These are phyloP conservation scores for Prionchulus punctatus DNA, from an alignment of 2,888 invertebrate genomes.

Conservation along the genomic window DNA sequence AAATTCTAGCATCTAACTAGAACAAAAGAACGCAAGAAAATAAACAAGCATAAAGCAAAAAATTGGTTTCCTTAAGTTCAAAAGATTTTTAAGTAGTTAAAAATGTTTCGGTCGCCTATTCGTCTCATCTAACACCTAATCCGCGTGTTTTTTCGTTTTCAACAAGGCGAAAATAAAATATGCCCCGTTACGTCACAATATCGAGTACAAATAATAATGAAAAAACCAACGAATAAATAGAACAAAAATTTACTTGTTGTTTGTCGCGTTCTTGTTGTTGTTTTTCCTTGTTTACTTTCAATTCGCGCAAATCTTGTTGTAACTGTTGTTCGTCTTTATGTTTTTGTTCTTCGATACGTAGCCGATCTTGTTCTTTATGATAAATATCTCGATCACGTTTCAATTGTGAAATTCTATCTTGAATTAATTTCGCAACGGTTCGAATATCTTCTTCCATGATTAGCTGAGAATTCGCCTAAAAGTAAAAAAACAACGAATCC, in stretches of 20 bases:
- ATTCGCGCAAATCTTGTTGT: constrained; percentile 20
- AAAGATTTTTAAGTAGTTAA: too few relatives aligned
- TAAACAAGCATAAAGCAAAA: too few relatives aligned
- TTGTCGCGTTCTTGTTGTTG: constrained; percentile 16
- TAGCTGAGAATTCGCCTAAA: constrained; percentile 66
- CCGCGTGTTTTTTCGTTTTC: too few relatives aligned
- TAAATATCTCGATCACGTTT: constrained; percentile 46
- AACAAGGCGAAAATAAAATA: too few relatives aligned
- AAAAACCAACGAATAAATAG: not conserved
- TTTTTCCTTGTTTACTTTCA: constrained; percentile 32
- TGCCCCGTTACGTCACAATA: too few relatives aligned
- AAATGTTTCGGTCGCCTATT: too few relatives aligned
- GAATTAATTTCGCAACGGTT: constrained; percentile 72
- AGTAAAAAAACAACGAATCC: constrained; percentile 4
- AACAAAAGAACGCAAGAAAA: too few relatives aligned
- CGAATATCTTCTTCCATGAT: constrained; percentile 86
- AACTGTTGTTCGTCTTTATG: constrained; percentile 22
- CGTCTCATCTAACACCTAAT: too few relatives aligned
- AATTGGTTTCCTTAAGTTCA: too few relatives aligned
- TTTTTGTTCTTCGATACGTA: constrained; percentile 2
- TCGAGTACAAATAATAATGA: too few relatives aligned
- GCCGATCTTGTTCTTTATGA: constrained; percentile 15
- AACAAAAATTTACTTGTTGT: not conserved
- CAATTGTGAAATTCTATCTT: constrained; percentile 64
- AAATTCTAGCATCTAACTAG: too few relatives aligned